Conservation (phyloP, 2,888 invertebrate species). For the Pseudoips prasinana region DNA sequence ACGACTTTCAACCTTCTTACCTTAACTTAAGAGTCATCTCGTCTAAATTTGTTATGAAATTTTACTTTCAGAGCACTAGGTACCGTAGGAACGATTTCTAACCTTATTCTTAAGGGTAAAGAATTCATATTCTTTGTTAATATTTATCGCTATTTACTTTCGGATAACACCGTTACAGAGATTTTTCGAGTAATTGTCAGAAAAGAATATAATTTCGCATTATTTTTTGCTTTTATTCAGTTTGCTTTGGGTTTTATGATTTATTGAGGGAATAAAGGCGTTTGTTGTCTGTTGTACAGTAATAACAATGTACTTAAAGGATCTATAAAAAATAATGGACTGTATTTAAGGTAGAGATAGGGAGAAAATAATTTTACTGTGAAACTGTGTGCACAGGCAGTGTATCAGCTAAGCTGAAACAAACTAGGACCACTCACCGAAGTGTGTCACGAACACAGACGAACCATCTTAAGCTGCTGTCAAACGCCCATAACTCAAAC, state of each 20-base stretch:
- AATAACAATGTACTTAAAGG: not conserved
- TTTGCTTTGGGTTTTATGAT: constrained; percentile 3
- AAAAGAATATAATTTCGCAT: constrained; percentile 23
- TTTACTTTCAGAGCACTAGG: constrained; percentile 17
- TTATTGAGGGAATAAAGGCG: constrained; percentile 2
- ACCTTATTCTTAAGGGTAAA: not conserved
- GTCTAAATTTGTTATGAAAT: constrained; percentile 1
- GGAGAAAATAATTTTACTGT: no score
- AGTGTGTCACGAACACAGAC: no score
- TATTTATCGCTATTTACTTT: not conserved
- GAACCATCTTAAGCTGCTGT: no score
- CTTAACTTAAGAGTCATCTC: not conserved
- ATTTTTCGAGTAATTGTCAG: constrained; percentile 29
- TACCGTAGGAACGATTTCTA: not conserved
- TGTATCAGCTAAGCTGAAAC: no score
- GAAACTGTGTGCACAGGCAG: no score
- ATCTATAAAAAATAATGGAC: no score
- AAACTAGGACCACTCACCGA: no score
- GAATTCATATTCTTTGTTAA: not conserved
- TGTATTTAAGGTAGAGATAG: no score
- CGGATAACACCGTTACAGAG: constrained; percentile 18
- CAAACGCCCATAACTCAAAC: no score
- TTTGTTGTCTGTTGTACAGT: constrained; percentile 1
- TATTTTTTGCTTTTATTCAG: constrained; percentile 5
- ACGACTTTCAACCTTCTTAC: constrained; percentile 8